Conservation (phyloP, 1,140 invertebrate species). For the Trichonephila inaurata region DNA sequence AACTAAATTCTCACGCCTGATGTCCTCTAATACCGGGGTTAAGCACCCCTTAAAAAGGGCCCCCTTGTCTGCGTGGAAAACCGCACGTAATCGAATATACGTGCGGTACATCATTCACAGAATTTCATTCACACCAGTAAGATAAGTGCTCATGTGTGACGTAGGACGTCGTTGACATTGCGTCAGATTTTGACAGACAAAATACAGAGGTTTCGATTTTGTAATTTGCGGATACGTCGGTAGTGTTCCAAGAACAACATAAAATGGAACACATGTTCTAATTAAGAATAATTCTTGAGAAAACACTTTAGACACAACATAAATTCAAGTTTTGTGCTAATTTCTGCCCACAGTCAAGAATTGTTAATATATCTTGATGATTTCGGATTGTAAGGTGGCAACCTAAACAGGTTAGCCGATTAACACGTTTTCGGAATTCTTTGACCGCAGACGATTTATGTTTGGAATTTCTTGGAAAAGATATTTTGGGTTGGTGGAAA, state of each 20-base stretch:
- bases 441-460: neutral
- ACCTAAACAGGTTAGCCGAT: neutral
- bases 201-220: conserved; percentile 5
- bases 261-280: neutral
- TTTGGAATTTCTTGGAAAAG: neutral
- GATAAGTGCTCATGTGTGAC: neutral
- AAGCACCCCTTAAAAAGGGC: neutral
- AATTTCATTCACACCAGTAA: neutral
- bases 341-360: neutral
- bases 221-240: neutral
- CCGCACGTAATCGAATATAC: neutral
- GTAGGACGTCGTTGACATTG: neutral
- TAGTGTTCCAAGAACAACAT: neutral
- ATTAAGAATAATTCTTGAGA: neutral
- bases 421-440: neutral
- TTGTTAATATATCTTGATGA: neutral
- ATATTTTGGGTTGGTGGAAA: neutral
- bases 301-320: neutral
- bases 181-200: neutral
- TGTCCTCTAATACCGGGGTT: neutral
- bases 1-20: neutral
- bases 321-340: neutral
- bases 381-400: too few species aligned
- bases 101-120: neutral
- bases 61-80: neutral